Base-by-base conservation (phyloP, 2,888 invertebrate species). In the Seira musarum region DNA sequence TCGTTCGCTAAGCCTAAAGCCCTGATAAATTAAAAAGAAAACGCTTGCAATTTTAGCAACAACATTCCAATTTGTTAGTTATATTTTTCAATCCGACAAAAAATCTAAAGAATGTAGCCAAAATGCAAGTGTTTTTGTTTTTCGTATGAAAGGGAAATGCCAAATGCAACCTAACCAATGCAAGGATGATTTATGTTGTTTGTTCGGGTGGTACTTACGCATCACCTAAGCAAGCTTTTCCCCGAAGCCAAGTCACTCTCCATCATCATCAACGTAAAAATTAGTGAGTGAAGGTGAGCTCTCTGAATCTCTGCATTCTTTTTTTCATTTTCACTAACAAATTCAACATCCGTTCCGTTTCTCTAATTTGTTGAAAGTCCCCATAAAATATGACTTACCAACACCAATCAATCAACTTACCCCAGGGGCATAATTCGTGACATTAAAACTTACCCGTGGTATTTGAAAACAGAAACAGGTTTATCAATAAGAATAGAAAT, bases 131-230 rank as follows among this genome's bases (percentile, higher is more conserved):
- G n/a, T n/a, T n/a, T n/a, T n/a, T n/a, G n/a, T n/a, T n/a, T n/a
- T n/a, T n/a, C n/a, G n/a, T n/a, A n/a, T n/a, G n/a, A n/a, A n/a
- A n/a, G n/a, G n/a, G n/a, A n/a, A n/a, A 30, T 30, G 30, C 30
- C 30, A 30, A 8, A 35, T 40, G 25, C 2, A 40, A 30, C 21
- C 15, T 65, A 65, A 13, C 19, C 65, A 25, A 72, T 73, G 53
- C 67, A 70, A 69, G 64, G 70, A 80, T 65, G 74, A 64, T 74
- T n/a, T n/a, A 30, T 30, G 30, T 30, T 30, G n/a, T n/a, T 30
- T 30, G 46, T 64, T 68, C 57, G 53, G 75, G 75, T 70, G 82
- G 78, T 75, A 82, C 82, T 82, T 82, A 82, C 82, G 79, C 66
- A 79, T 74, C 82, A 82, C 79, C 82, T 82, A 79, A 64, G 64